Conservation (phyloP, 2,888 invertebrate genomes). For the Diarsia brunnea region DNA sequence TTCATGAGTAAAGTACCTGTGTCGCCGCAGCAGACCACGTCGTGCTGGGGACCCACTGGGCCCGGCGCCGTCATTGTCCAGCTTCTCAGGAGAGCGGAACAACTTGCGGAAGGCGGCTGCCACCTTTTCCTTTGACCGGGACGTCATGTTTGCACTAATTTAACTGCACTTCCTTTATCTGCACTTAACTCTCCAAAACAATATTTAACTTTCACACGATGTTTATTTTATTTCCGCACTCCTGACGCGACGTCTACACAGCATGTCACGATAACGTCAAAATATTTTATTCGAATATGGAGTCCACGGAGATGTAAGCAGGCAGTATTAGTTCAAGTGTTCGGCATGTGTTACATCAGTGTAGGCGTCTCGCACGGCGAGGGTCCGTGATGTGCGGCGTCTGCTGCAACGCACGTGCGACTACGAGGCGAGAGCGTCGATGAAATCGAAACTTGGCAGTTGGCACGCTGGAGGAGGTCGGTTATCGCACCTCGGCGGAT, state of each 20-base stretch:
- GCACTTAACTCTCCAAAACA: slow-evolving; percentile 74
- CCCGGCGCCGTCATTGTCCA: slow-evolving; percentile 92
- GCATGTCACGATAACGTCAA: slow-evolving; percentile 80
- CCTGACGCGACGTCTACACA: slow-evolving; percentile 73
- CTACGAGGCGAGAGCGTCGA: slow-evolving; percentile 81
- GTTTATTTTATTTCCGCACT: slow-evolving; percentile 67
- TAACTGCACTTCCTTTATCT: slow-evolving; percentile 72
- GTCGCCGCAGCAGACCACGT: slow-evolving; percentile 87
- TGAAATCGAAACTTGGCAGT: slow-evolving; percentile 87
- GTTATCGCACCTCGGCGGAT: slow-evolving; percentile 81
- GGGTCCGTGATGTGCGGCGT: slow-evolving; percentile 70
- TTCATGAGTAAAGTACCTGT: slow-evolving; percentile 78
- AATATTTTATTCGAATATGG: slow-evolving; percentile 73
- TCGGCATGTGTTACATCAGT: slow-evolving; percentile 74
- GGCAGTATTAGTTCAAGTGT: slow-evolving; percentile 62
- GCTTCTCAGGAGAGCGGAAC: slow-evolving; percentile 94
- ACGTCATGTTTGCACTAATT: slow-evolving; percentile 91
- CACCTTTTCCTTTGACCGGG: slow-evolving; percentile 95
- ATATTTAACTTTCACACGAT: slow-evolving; percentile 72
- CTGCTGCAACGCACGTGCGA: slow-evolving; percentile 80
- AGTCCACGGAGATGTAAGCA: slow-evolving; percentile 51
- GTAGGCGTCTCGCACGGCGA: slow-evolving; percentile 76
- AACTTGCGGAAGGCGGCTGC: slow-evolving; percentile 95
- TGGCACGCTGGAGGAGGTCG: slow-evolving; percentile 82
- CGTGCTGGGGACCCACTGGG: slow-evolving; percentile 92